phyloP scores from a whole-genome alignment of 2,113 vertebrate species.

The Burhinus bistriatus region DNA sequence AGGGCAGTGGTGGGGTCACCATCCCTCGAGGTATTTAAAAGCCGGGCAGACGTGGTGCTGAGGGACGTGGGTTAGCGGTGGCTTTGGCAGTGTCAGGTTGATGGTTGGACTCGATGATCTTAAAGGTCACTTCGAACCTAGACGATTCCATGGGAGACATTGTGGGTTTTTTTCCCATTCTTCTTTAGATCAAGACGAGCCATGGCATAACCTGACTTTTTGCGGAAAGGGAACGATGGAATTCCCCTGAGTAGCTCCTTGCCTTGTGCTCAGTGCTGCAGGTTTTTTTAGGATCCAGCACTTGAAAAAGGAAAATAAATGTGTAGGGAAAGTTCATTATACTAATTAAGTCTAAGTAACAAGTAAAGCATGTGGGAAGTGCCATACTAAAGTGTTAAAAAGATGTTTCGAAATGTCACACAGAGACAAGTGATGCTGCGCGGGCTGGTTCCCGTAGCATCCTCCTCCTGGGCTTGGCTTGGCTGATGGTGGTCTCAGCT shows the following conservation, averaged over 20 bases:
- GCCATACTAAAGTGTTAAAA: rapidly evolving
- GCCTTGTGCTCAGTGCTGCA: neutral
- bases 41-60: no score
- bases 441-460: neutral
- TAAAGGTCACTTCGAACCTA: no score
- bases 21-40: no score
- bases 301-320: neutral
- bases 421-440: rapidly evolving
- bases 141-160: rapidly evolving
- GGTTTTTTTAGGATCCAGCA: neutral
- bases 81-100: no score
- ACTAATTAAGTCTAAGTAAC: neutral
- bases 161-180: neutral
- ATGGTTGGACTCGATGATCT: no score
- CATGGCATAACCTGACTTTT: rapidly evolving
- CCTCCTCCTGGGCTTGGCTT: neutral
- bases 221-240: neutral
- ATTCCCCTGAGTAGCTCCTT: neutral
- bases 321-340: neutral
- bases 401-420: rapidly evolving
- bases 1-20: no score
- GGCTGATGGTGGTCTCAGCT: neutral
- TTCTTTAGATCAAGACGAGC: neutral
- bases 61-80: no score
- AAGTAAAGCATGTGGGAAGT: neutral